Evolutionary conservation across 1,140 invertebrate species (phyloP).

Genomic region (Sinella curviseta): DNA sequence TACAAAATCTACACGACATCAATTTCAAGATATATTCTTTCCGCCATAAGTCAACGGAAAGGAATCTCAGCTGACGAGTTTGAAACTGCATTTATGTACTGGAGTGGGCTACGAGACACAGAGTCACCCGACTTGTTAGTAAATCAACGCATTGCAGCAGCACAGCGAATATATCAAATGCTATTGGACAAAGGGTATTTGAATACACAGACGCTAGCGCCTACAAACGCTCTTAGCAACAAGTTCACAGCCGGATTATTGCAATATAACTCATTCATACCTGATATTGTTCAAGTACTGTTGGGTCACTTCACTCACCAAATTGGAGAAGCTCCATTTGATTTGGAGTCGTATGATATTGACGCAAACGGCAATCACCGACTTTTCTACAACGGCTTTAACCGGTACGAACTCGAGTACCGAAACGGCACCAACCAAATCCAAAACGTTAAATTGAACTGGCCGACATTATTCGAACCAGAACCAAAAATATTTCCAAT

Average conservation of each 20-base stretch:
- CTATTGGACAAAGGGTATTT: not conserved
- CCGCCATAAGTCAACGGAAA: not conserved
- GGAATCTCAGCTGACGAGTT: not conserved
- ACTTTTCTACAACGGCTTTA: slow-evolving; percentile 14
- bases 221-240: too few relatives aligned
- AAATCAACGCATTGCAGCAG: too few relatives aligned
- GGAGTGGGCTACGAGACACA: not conserved
- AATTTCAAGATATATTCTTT: not conserved
- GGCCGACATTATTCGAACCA: not conserved
- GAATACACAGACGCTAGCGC: not conserved
- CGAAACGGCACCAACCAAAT: slow-evolving; percentile 24
- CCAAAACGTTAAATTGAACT: not conserved
- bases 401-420: not conserved
- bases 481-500: not conserved
- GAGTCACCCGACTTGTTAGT: too few relatives aligned
- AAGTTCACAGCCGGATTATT: not conserved
- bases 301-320: not conserved
- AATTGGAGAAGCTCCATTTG: not conserved
- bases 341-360: slow-evolving; percentile 31
- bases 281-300: not conserved
- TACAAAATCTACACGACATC: not conserved
- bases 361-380: slow-evolving; percentile 31
- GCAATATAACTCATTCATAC: not conserved
- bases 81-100: not conserved
- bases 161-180: too few relatives aligned